Evolutionary conservation across 1,140 invertebrate species (phyloP).

Genomic region (Zaprionus davidi): DNA sequence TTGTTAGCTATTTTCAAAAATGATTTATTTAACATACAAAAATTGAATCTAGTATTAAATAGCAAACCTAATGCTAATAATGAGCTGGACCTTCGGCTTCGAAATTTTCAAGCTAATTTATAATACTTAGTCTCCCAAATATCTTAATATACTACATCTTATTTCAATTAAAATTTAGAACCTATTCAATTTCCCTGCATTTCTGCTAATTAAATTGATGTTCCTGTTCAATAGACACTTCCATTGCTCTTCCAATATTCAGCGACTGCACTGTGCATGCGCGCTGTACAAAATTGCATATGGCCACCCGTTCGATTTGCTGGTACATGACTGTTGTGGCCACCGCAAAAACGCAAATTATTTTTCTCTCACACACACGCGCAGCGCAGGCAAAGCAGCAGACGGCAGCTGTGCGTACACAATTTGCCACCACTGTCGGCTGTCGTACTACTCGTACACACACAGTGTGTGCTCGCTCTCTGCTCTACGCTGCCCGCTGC

Average conservation of each 20-base stretch:
- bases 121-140: background rate
- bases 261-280: slow-evolving; percentile 68
- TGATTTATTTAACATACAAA: no score
- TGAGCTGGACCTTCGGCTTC: no score
- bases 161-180: background rate
- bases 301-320: slow-evolving; percentile 22
- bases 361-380: slow-evolving; percentile 51
- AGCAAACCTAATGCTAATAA: no score
- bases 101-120: no score
- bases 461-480: slow-evolving; percentile 22
- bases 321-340: slow-evolving; percentile 52
- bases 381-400: slow-evolving; percentile 14
- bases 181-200: background rate
- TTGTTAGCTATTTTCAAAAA: no score
- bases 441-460: slow-evolving; percentile 18
- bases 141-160: background rate
- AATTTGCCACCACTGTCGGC: slow-evolving; percentile 68
- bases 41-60: no score
- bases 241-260: slow-evolving; percentile 53
- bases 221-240: background rate
- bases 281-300: slow-evolving; percentile 48
- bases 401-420: slow-evolving; percentile 44
- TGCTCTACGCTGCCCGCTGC: slow-evolving; percentile 25
- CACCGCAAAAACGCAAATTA: slow-evolving; percentile 67
- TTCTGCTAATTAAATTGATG: background rate